Evolutionary conservation across 1,140 invertebrate species (phyloP).

Genomic region (Phocides pigmalion): DNA sequence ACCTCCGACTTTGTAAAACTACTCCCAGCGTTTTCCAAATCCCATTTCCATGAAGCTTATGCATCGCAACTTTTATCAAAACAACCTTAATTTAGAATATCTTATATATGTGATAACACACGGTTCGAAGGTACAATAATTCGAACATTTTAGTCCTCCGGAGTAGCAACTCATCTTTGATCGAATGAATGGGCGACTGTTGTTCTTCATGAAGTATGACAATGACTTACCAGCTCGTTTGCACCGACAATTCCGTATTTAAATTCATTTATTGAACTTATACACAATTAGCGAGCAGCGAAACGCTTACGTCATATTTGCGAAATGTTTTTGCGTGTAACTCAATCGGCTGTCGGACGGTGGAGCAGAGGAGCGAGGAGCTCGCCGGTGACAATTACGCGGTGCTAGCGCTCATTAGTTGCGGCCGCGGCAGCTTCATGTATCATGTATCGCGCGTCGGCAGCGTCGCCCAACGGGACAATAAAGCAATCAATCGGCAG

Average conservation of each 20-base stretch:
- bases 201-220: no score
- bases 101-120: no score
- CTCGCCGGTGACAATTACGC: conserved; percentile 66
- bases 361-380: conserved; percentile 36
- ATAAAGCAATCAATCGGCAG: conserved; percentile 76
- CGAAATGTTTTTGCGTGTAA: conserved; percentile 48
- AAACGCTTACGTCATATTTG: conserved; percentile 44
- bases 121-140: no score
- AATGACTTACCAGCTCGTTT: no score
- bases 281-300: conserved; percentile 49
- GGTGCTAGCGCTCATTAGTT: conserved; percentile 64
- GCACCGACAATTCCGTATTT: no score
- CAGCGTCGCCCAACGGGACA: conserved; percentile 54
- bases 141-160: no score
- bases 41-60: conserved; percentile 22
- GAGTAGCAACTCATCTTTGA: no score
- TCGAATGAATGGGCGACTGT: no score
- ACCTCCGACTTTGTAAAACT: conserved; percentile 27
- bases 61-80: conserved; percentile 11
- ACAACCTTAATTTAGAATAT: neutral
- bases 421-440: conserved; percentile 62
- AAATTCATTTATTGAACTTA: no score
- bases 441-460: conserved; percentile 74
- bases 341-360: conserved; percentile 44
- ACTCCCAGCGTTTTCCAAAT: conserved; percentile 20